Conservation (phyloP, 2,888 invertebrate species). For the Ceratothoa steindachneri region DNA sequence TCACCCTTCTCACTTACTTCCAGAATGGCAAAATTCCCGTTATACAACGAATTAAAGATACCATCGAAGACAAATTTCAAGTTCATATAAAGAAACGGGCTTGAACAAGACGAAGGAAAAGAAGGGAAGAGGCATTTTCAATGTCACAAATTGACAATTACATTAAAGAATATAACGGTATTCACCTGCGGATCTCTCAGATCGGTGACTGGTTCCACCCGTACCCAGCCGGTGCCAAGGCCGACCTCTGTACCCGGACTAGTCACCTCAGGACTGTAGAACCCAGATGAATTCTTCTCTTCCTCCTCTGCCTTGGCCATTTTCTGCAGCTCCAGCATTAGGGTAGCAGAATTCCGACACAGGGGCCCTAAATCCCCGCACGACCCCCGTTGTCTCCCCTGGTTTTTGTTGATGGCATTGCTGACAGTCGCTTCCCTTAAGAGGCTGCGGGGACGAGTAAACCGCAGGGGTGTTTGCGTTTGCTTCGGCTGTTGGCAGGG, state of each 20-base stretch:
- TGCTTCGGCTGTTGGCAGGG: not conserved
- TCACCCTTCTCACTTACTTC: no score
- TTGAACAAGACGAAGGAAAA: no score
- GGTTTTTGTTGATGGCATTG: not conserved
- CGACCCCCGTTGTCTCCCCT: not conserved
- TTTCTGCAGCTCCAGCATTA: conserved; percentile 29
- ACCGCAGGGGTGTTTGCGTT: not conserved
- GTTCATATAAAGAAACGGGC: no score
- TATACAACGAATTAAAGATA: no score
- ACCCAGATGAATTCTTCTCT: conserved; percentile 17
- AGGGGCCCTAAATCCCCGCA: conserved; percentile 8
- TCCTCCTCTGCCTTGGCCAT: conserved; percentile 42
- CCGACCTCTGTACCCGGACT: conserved; percentile 46
- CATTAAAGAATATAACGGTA: no score
- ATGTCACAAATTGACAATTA: no score
- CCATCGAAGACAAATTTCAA: no score
- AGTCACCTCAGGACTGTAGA: conserved; percentile 18
- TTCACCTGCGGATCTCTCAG: conserved; percentile 72
- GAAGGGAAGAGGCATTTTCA: no score
- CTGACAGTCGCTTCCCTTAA: conserved; percentile 21
- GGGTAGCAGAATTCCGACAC: not conserved
- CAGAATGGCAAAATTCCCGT: no score
- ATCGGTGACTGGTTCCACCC: conserved; percentile 71
- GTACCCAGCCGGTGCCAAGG: conserved; percentile 73
- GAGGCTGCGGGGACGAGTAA: conserved; percentile 27